Conservation (phyloP, 2,797 vertebrate species). For the Prionace glauca region DNA sequence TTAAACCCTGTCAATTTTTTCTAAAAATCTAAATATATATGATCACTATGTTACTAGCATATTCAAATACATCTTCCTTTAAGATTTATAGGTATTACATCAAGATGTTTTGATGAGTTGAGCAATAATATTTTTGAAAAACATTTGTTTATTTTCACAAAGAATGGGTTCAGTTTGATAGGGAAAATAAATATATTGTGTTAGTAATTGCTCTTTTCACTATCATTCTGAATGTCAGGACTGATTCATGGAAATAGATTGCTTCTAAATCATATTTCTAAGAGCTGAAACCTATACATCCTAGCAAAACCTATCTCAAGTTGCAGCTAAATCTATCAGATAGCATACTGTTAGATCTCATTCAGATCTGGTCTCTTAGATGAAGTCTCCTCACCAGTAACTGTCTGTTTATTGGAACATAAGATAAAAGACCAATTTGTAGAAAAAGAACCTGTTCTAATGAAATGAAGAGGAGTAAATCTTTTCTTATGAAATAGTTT, state of each 20-base stretch:
- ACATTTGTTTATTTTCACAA: neutral
- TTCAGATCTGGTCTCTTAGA: neutral
- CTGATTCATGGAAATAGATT: slow-evolving; percentile 6
- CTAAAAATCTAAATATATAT: neutral
- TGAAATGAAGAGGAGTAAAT: neutral
- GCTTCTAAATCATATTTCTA: slow-evolving; percentile 2
- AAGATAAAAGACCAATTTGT: neutral
- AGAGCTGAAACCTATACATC: neutral
- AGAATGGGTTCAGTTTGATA: neutral
- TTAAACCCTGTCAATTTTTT: neutral
- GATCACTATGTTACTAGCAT: neutral
- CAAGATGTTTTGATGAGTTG: neutral
- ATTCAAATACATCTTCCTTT: neutral
- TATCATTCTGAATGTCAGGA: neutral
- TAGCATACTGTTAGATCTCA: neutral
- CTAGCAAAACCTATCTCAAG: neutral
- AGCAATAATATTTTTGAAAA: neutral
- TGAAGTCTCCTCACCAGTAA: neutral
- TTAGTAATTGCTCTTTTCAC: neutral
- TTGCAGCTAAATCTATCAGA: neutral
- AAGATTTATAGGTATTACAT: neutral
- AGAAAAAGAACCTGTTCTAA: neutral
- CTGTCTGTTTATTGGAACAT: neutral
- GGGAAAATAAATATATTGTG: neutral
- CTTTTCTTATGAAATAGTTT: neutral